Percentiles rank a stretch among this genome's conserved stretches.
Evolutionary conservation across 2,888 invertebrate genomes (phyloP).

Genomic region (Lithophane socia): DNA sequence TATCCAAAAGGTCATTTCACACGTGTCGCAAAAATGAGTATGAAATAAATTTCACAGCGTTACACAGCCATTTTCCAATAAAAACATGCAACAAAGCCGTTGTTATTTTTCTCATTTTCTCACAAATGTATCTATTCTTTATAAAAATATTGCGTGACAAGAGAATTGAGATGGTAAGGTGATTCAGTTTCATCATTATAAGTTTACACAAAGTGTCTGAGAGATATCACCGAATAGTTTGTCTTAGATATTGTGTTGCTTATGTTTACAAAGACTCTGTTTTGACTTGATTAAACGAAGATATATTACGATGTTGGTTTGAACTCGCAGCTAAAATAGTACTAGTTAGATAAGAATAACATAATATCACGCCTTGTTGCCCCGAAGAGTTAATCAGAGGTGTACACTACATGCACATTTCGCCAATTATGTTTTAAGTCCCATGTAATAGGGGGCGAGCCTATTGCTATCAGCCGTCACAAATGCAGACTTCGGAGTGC

Average conservation of each 20-base stretch:
- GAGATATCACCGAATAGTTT: slow-evolving; percentile 19
- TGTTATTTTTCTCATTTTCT: background rate
- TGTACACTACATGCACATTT: no score
- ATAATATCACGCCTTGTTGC: no score
- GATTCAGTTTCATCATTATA: slow-evolving; percentile 56
- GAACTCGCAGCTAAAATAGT: background rate
- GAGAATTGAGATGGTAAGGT: slow-evolving; percentile 16
- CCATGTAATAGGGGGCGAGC: no score
- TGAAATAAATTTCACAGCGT: background rate
- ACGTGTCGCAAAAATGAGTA: background rate
- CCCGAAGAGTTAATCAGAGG: no score
- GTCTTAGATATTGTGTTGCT: slow-evolving; percentile 18
- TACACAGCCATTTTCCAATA: background rate
- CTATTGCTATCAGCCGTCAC: no score
- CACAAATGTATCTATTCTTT: background rate
- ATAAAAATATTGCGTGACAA: slow-evolving; percentile 11
- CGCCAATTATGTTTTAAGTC: no score
- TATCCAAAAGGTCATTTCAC: no score
- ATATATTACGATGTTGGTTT: slow-evolving; percentile 1
- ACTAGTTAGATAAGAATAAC: no score
- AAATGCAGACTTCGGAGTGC: no score
- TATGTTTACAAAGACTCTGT: slow-evolving; percentile 13
- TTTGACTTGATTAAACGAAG: slow-evolving; percentile 27
- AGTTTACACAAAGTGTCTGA: slow-evolving; percentile 37
- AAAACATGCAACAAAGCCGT: background rate